Evolutionary conservation across 2,113 vertebrate genomes (phyloP).

Genomic region (Miniopterus natalensis): DNA sequence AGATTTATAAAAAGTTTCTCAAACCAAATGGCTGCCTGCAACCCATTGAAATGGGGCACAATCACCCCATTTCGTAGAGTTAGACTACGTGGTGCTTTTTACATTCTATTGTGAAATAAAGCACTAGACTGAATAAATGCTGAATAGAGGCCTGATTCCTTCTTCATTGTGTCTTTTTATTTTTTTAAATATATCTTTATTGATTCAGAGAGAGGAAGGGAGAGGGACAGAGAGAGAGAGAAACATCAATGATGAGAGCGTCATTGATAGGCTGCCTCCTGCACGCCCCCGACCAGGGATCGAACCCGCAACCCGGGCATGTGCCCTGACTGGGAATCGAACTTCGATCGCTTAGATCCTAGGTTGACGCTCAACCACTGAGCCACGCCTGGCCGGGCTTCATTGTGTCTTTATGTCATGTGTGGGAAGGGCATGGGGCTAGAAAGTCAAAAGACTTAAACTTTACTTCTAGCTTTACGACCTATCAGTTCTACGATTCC

Average conservation of each 20-base stretch:
- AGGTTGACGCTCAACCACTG: no score
- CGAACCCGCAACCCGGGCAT: no score
- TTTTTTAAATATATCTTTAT: no score
- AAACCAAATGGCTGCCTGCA: not conserved
- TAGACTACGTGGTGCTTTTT: not conserved
- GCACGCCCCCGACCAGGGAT: no score
- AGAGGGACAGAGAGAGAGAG: no score
- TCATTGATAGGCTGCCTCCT: no score
- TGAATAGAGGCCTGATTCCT: not conserved
- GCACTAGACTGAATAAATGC: not conserved
- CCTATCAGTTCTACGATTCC: not conserved
- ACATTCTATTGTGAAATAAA: not conserved
- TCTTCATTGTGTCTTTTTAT: not conserved
- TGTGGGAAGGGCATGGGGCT: not conserved
- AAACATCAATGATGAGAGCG: no score
- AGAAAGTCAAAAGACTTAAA: not conserved
- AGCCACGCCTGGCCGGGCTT: no score
- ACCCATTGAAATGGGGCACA: not conserved
- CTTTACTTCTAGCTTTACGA: not conserved
- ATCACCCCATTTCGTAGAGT: not conserved
- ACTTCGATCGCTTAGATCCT: no score
- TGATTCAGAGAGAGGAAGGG: no score
- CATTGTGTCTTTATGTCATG: not conserved
- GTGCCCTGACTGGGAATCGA: no score
- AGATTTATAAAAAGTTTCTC: not conserved